Evolutionary conservation across 2,113 vertebrate species (phyloP).

Genomic region (Colistium nudipinnis): DNA sequence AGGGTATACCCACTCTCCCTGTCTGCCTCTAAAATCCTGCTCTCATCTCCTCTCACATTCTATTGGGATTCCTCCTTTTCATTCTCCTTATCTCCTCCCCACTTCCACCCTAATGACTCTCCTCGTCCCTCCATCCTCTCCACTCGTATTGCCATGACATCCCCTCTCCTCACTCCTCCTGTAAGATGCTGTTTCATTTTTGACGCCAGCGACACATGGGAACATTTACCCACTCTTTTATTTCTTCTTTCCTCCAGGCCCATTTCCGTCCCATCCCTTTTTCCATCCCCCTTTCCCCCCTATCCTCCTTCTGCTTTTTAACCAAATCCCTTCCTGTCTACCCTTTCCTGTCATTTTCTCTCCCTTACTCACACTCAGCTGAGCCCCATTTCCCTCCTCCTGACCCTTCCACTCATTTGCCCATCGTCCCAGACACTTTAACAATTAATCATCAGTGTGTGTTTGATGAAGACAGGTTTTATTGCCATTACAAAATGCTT

Average conservation of each 20-base stretch:
- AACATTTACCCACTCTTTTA: conserved; percentile 31
- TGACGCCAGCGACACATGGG: conserved; percentile 34
- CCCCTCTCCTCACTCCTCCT: conserved; percentile 3
- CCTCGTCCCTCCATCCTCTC: neutral
- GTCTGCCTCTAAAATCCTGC: neutral
- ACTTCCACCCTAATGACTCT: neutral
- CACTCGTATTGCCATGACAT: neutral
- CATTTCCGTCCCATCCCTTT: conserved; percentile 1
- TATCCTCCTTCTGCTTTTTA: neutral
- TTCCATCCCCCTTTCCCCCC: too few relatives aligned
- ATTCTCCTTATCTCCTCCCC: neutral
- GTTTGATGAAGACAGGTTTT: conserved; percentile 58
- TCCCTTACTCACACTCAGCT: neutral
- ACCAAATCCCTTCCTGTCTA: neutral
- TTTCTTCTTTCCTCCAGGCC: conserved; percentile 3
- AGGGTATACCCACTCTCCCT: neutral
- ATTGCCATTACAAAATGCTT: conserved; percentile 42
- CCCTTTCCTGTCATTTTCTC: neutral
- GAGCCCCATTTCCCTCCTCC: neutral
- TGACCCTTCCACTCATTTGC: conserved; percentile 8
- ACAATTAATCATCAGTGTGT: conserved; percentile 59
- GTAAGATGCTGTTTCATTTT: conserved; percentile 8
- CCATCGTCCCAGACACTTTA: conserved; percentile 36
- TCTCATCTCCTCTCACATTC: neutral
- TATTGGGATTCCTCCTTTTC: too few relatives aligned